phyloP scores from a whole-genome alignment of 2,113 vertebrate genomes.

The Himantopus leucocephalus region DNA sequence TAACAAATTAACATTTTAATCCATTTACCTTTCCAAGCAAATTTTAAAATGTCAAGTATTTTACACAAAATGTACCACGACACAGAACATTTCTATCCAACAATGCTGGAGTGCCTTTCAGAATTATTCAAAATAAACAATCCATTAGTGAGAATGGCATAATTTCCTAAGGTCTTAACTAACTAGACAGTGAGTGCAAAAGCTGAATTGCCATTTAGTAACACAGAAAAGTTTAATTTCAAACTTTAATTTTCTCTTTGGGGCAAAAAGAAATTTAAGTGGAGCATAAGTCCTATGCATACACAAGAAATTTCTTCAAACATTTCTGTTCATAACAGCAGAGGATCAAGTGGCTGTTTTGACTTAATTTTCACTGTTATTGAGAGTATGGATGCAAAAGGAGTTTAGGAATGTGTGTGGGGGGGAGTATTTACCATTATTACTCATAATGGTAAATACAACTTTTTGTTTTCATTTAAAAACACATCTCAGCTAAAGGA shows the following conservation, averaged over 20 bases:
- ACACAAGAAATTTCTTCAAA: neutral
- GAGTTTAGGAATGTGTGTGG: neutral
- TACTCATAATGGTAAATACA: neutral
- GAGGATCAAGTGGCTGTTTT: neutral
- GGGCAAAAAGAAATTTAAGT: neutral
- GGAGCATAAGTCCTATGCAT: neutral
- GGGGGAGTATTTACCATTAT: too few species aligned
- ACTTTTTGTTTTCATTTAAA: neutral
- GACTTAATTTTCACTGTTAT: neutral
- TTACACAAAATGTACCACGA: neutral
- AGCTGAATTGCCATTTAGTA: neutral
- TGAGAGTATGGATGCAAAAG: neutral
- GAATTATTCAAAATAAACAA: constrained; percentile 16
- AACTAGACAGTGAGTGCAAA: neutral
- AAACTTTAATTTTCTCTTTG: neutral
- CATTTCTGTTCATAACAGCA: neutral
- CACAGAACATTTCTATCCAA: neutral
- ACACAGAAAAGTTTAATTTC: neutral
- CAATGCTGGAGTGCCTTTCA: neutral
- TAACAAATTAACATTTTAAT: constrained; percentile 29
- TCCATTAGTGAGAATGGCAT: neutral
- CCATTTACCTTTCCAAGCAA: constrained; percentile 1
- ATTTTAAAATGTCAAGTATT: constrained; percentile 14
- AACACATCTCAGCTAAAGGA: neutral
- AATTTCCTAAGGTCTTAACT: neutral